Evolutionary conservation across 1,140 invertebrate genomes (phyloP), one percentile per base, ranked within the genome.

Genomic region (Muscidifurax raptorellus): DNA sequence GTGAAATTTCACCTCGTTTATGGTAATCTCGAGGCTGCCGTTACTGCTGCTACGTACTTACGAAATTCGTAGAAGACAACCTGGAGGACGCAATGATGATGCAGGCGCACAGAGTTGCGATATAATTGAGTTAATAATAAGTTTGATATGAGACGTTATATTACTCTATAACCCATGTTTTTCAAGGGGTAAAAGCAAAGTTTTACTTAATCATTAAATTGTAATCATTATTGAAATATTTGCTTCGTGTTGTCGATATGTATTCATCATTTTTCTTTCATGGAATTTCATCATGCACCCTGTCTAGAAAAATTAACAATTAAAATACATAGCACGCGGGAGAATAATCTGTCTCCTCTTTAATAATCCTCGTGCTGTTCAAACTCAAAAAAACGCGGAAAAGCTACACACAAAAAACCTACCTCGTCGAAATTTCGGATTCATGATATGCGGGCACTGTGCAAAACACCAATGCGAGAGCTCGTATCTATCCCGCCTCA

Each of bases 1-100:
- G 77, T 79, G 77, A 79, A 79, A 79, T 79, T 79, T 79, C 77
- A 67, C 77, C 59, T 79, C 77, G 52, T 77, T 77, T 77, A 77
- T 30, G 44, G 47, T 77, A 77, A 77, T 77, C 44, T 47, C n/a
- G 47, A 13, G 7, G 72, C 13, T 77, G 32, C 32, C 32, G 71
- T 25, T 2, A 13, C 71, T 40, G 71, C 15, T n/a, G 30, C 28
- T 74, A 18, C 71, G 27, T 72, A 52, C 74, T 76, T 76, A 44
- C 52, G 74, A 76, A 76, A 76, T 76, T 76, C 74, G 40, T 36
- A 12, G 30, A 22, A 15, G 47, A 52, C 22, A 18, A 6, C 18
- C 52, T n/a, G 52, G 71, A n/a, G 71, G 7, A 74, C 66, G 10
- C 66, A 22, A 40, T 74, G 32, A 74, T 74, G 30, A n/a, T 30